phyloP scores from a whole-genome alignment of 2,797 vertebrate genomes.

The Danio choprae region DNA sequence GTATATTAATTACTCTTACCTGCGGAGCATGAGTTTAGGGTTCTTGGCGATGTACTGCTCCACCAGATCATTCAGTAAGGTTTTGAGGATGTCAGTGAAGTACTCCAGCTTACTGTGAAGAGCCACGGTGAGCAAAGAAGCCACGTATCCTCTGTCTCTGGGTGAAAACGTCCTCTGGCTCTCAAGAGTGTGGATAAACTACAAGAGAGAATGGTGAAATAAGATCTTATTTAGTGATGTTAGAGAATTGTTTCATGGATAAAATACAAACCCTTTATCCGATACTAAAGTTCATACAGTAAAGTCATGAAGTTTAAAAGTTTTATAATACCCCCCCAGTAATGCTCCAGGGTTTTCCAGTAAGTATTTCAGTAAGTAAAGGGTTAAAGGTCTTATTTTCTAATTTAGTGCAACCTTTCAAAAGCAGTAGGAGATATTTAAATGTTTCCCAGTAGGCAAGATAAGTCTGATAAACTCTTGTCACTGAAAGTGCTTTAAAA shows the following conservation, averaged over 20 bases:
- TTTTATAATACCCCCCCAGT: no score
- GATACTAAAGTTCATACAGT: no score
- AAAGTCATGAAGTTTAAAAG: no score
- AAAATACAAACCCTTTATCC: no score
- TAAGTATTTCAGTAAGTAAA: no score
- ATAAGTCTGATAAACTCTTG: no score
- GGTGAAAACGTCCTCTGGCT: slow-evolving; percentile 96
- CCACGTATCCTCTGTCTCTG: slow-evolving; percentile 93
- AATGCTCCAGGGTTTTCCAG: background rate
- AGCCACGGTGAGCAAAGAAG: slow-evolving; percentile 92
- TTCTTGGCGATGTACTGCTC: slow-evolving; percentile 98
- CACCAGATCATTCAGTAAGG: slow-evolving; percentile 92
- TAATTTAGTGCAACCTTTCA: background rate
- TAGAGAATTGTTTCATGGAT: background rate
- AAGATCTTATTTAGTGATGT: background rate
- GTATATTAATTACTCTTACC: slow-evolving; percentile 72
- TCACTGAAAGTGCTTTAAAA: no score
- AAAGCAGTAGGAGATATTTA: background rate
- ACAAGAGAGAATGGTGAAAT: slow-evolving; percentile 14
- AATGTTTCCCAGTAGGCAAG: background rate
- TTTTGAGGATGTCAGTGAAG: slow-evolving; percentile 98
- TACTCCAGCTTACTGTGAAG: slow-evolving; percentile 97
- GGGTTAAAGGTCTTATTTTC: background rate
- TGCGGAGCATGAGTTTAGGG: slow-evolving; percentile 96
- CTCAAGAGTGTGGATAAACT: slow-evolving; percentile 99